Base-by-base conservation (phyloP, 2,113 vertebrate species). In the Microtus richardsoni region DNA sequence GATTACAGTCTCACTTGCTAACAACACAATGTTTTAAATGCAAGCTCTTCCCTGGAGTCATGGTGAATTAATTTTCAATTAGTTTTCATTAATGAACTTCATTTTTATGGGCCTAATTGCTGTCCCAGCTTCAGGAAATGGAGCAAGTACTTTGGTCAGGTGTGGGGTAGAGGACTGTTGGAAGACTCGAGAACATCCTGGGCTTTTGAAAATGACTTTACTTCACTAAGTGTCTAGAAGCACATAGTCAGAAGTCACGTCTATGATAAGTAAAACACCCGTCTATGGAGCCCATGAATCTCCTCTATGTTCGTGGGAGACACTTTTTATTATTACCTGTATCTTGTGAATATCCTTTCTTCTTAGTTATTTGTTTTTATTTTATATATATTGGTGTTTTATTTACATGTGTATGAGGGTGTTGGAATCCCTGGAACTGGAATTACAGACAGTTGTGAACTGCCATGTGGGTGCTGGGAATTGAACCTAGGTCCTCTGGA, bases 61-160 rank as follows among this genome's bases (percentile, higher is more conserved):
- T 66, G 70, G 83, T 97, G 24, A 97, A 97, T 97, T 97, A 97
- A 97, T 98, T 98, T 98, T 98, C 97, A 98, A 98, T 98, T 98
- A 91, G 95, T 93, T 97, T 94, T 97, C 97, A 97, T 98, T 98
- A 98, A 97, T 95, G 96, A 96, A 97, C 86, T 97, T 98, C 80
- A 82, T 70, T 95, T 94, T 98, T 98, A 96, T 96, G 89, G 71
- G 77, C 92, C 97, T 89, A 98, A 96, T 94, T 98, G 94, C 88
- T 96, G 77, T 96, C 94, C 95, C 80, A 66, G 96, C 97, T 89
- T 96, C 2, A 19, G 87, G 91, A 98, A 97, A 91, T 71, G 97
- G 91, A 97, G 66, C 85, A 86, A 92, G 94, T 85, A 85, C 78
- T 95, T 93, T 87, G 80, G 68, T 88, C 73, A 73, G 3, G 33